Conservation (phyloP, 1,140 invertebrate genomes). For the Cyclina sinensis region DNA sequence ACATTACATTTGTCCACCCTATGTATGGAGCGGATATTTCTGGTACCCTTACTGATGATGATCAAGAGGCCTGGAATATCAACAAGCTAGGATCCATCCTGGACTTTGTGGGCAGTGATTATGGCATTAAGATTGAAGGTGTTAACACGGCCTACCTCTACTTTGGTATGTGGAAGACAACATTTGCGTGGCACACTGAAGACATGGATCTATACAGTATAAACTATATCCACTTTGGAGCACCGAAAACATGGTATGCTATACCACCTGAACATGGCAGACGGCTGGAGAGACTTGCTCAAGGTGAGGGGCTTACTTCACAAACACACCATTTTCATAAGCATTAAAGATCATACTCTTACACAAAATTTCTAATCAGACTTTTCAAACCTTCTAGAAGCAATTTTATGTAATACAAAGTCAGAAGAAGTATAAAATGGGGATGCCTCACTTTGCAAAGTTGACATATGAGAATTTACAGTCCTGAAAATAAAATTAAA, state of each 20-base stretch:
- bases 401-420: no score
- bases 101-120: conserved; percentile 97
- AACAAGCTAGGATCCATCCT: conserved; percentile 97
- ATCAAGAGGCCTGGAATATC: conserved; percentile 95
- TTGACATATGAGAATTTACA: no score
- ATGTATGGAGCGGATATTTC: conserved; percentile 92
- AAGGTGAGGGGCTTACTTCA: conserved; percentile 86
- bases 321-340: no score
- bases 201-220: conserved; percentile 99
- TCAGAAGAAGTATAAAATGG: no score
- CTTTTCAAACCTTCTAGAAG: no score
- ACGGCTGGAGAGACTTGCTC: conserved; percentile 96
- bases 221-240: conserved; percentile 98
- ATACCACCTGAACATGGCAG: conserved; percentile 97
- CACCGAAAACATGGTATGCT: conserved; percentile 98
- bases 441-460: no score
- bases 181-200: conserved; percentile 99
- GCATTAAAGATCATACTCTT: no score
- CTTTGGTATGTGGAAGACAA: conserved; percentile 99
- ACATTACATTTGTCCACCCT: conserved; percentile 85
- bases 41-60: conserved; percentile 96
- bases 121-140: conserved; percentile 98
- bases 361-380: no score
- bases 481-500: no score
- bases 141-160: conserved; percentile 99